Conservation (phyloP, 2,888 invertebrate genomes). For the Ophioninae sp. region DNA sequence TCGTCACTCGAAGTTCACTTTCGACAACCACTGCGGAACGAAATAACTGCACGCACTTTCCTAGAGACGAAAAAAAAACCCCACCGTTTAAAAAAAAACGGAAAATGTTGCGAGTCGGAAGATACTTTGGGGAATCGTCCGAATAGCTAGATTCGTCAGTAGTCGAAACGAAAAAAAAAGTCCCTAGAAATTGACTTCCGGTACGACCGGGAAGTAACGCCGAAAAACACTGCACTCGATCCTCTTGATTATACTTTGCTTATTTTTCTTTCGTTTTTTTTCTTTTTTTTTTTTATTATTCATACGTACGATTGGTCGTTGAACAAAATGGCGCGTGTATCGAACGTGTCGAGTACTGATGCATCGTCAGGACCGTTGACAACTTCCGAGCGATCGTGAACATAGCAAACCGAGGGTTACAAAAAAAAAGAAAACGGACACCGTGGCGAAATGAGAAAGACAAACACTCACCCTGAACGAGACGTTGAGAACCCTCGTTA, state of each 20-base stretch:
- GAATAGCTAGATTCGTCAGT: not conserved
- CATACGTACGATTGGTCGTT: not conserved
- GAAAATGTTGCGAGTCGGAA: not conserved
- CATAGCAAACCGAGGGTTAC: not conserved
- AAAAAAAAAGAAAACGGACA: not conserved
- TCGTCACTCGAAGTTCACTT: not conserved
- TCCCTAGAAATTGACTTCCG: not conserved
- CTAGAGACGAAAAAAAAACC: not conserved
- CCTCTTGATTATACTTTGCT: no score
- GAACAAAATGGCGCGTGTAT: not conserved
- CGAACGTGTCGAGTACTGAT: not conserved
- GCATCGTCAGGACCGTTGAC: not conserved
- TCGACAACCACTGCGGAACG: slow-evolving; percentile 1
- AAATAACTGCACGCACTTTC: not conserved
- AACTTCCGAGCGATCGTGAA: not conserved
- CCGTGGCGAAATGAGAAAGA: not conserved
- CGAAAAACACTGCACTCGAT: no score
- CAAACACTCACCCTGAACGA: slow-evolving; percentile 3
- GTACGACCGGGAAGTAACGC: not conserved
- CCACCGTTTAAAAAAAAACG: not conserved
- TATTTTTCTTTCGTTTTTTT: not conserved
- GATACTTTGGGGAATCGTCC: not conserved
- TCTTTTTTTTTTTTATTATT: not conserved
- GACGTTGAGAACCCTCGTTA: slow-evolving; percentile 5
- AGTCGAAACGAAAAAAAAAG: not conserved